Evolutionary conservation across 2,113 vertebrate genomes (phyloP).

Genomic region (Morone saxatilis): DNA sequence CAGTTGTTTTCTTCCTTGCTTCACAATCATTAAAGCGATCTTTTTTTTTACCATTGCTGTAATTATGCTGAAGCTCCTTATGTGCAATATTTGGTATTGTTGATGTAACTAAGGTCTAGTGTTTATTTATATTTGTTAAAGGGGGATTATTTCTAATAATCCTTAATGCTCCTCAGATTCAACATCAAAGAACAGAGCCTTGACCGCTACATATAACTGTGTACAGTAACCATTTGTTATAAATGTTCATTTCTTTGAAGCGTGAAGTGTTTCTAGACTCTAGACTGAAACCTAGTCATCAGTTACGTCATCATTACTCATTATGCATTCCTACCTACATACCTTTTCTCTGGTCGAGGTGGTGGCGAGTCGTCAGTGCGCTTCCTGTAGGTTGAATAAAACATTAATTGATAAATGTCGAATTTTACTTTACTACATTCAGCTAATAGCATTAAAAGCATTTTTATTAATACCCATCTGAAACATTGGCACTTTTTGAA

Average conservation of each 20-base stretch:
- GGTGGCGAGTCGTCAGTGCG: slow-evolving; percentile 16
- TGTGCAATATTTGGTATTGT: neutral
- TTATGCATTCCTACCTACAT: neutral
- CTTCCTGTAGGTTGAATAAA: slow-evolving; percentile 24
- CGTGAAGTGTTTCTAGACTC: neutral
- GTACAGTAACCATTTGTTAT: neutral
- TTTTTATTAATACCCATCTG: neutral
- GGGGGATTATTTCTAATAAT: no score
- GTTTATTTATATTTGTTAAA: neutral
- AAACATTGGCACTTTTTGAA: neutral
- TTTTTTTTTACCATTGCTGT: neutral
- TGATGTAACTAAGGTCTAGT: neutral
- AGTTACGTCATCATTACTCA: neutral
- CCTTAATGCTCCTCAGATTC: neutral
- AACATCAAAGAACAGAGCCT: neutral
- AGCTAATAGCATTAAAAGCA: neutral
- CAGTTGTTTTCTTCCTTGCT: neutral
- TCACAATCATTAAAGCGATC: neutral
- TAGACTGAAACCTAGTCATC: neutral
- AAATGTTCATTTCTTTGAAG: neutral
- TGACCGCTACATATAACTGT: neutral
- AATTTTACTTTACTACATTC: neutral
- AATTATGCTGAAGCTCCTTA: neutral
- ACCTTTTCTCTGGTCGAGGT: slow-evolving; percentile 66
- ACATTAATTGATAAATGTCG: neutral